Base-by-base conservation (phyloP, 2,797 vertebrate genomes). In the Salmo trutta region DNA sequence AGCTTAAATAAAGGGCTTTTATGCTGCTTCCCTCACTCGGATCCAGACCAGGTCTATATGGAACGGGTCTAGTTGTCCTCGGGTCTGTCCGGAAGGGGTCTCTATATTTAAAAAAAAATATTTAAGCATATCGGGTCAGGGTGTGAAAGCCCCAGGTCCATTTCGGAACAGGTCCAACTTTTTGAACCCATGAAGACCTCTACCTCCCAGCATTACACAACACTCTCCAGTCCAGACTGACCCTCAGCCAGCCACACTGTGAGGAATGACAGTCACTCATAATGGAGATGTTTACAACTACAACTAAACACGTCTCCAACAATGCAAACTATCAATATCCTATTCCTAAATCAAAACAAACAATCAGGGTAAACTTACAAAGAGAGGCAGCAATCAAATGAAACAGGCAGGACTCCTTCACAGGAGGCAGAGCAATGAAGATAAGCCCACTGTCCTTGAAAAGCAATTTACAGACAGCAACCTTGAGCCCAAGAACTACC, bases 391-490 rank as follows among this genome's bases (percentile, higher is more conserved):
- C 33, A 73, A 33, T 84, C 59, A 79, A 77, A 73, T n/a, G 0
- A 52, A 72, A 72, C 10, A 16, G 71, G 16, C 21, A 72, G 47
- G 51, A 73, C 24, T 73, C 67, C 36, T 82, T 77, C 51, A 71
- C 73, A 67, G 54, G 68, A 78, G 41, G 66, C 74, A 31, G 70
- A 72, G 54, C 31, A 73, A 59, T 81, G 51, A 79, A 73, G 54
- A 27, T 66, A 82, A 81, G 75, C 54, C 71, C 75, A 84, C 81
- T 3, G 75, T 66, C 82, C 81, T 85, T 80, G 73, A 79, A 84
- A 80, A 81, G 79, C 80, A 21, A 85, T 82, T 81, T 84, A 16
- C 31, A 79, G 74, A 65, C 76, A 80, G 73, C 77, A 84, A 73
- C 31, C 75, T 54, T 10, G 73, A 76, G 78, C 76, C 29, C 56